Base-by-base conservation (phyloP, 2,888 invertebrate species). In the Cephus pulcher region DNA sequence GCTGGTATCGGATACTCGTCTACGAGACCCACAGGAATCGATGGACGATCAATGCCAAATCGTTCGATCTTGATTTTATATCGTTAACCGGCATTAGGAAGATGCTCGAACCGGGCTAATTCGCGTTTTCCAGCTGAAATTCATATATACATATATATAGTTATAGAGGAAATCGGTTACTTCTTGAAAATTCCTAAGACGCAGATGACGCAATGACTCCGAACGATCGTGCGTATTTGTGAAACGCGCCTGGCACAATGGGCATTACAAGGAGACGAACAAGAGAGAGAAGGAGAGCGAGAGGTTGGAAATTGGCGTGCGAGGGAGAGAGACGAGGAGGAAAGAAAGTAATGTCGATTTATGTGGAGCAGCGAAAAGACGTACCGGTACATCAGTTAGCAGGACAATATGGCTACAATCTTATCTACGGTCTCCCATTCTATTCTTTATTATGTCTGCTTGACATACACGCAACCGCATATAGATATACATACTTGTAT, bases 391-490 rank as follows among this genome's bases (percentile, higher is more conserved):
- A 34, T 71, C 71, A 34, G 71, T 71, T 71, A 71, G 71, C 71
- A 34, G 71, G 71, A 71, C 71, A 75, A 73, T 76, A 71, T 75
- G 69, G 69, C 71, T 73, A 76, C 79, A 78, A 79, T 78, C 78
- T 77, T 75, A 77, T 76, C 74, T 81, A 75, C 78, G 75, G 73
- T 75, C 15, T 71, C 71, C 71, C 71, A 23, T 71, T 71, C 71
- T 71, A 71, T 71, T 71, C 71, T 71, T 71, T 34, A 71, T 71
- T 34, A 34, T 23, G 71, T 34, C 71, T 35, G 74, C 37, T 32
- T 74, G 12, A 37, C 74, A 23, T 35, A 74, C n/a, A 4, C 74
- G 74, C 34, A 74, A 30, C 11, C 23, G 35, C 56, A 23, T 56
- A 23, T 56, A 9, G 9, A 56, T 23, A 56, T 40, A 15, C 9